phyloP scores from a whole-genome alignment of 2,888 invertebrate genomes.

The Lutraria lutraria region DNA sequence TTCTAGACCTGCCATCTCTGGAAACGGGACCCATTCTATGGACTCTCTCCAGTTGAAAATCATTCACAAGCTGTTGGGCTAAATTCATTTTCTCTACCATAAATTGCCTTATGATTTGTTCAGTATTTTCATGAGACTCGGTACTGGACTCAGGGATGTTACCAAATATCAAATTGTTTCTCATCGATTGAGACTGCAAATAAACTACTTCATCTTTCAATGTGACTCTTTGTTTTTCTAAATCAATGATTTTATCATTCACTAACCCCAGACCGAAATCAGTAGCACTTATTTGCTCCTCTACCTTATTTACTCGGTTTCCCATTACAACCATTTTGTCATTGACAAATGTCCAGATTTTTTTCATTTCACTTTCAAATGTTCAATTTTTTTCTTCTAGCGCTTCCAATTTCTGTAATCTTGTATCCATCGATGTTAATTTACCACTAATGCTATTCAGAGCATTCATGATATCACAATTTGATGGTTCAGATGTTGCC shows the following conservation, averaged over 20 bases:
- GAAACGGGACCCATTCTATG: too few species aligned
- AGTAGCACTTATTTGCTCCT: constrained; percentile 7
- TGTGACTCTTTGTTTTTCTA: neutral
- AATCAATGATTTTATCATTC: neutral
- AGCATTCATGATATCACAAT: neutral
- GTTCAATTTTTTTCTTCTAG: neutral
- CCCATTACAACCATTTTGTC: neutral
- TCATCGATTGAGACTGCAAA: too few species aligned
- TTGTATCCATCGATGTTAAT: neutral
- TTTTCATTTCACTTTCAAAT: constrained; percentile 21
- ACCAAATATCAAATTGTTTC: too few species aligned
- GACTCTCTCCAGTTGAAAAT: too few species aligned
- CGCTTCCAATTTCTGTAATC: neutral
- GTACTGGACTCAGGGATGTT: too few species aligned
- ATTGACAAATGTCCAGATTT: neutral
- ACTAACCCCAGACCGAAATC: constrained; percentile 1
- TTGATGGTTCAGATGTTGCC: neutral
- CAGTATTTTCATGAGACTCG: too few species aligned
- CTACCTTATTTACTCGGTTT: neutral
- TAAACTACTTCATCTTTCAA: too few species aligned
- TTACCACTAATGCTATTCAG: neutral
- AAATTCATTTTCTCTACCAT: too few species aligned
- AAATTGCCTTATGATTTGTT: too few species aligned
- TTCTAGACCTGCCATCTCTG: too few species aligned
- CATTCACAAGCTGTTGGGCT: too few species aligned